Base-by-base conservation (phyloP, 2,113 vertebrate species). In the Monopterus albus region DNA sequence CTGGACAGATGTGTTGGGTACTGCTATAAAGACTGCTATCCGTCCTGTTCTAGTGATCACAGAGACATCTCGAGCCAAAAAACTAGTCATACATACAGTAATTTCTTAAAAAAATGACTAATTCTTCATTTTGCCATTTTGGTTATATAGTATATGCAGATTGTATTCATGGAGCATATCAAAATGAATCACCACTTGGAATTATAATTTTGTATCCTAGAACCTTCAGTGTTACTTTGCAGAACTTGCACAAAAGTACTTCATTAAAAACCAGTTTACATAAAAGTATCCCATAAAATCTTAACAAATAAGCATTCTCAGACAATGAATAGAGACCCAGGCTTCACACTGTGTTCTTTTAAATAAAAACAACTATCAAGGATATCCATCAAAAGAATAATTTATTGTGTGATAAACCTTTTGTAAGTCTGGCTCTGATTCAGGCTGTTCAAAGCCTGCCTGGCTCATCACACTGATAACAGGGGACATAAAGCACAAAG, bases 1-100 rank as follows among this genome's bases (percentile, higher is more conserved):
- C 35, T 77, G 49, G 79, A 77, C 50, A 43, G 28, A 26, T 81
- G 60, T 75, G 64, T 77, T 84, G 49, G 43, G 67, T 64, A 13
- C 43, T 14, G 64, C 33, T 28, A 26, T 62, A 78, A 70, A 70
- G 36, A 72, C 49, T 36, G 53, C 47, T 28, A 29, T 71, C 45
- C 68, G 11, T 59, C 66, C 65, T 57, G 45, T 72, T 60, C 31
- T 45, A 75, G 29, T 69, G 36, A 79, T 72, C 33, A 28, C 14
- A 17, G 25, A 60, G 68, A 57, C 14, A n/a, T n/a, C n/a, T n/a
- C n/a, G n/a, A n/a, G n/a, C n/a, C n/a, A n/a, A n/a, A n/a, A n/a
- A n/a, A n/a, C n/a, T n/a, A n/a, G n/a, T n/a, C n/a, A n/a, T n/a
- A n/a, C n/a, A n/a, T n/a, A n/a, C n/a, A n/a, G n/a, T n/a, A n/a